Percentiles rank a stretch among this genome's conserved stretches.
phyloP scores from a whole-genome alignment of 2,113 vertebrate genomes.

The Myocastor coypus region DNA sequence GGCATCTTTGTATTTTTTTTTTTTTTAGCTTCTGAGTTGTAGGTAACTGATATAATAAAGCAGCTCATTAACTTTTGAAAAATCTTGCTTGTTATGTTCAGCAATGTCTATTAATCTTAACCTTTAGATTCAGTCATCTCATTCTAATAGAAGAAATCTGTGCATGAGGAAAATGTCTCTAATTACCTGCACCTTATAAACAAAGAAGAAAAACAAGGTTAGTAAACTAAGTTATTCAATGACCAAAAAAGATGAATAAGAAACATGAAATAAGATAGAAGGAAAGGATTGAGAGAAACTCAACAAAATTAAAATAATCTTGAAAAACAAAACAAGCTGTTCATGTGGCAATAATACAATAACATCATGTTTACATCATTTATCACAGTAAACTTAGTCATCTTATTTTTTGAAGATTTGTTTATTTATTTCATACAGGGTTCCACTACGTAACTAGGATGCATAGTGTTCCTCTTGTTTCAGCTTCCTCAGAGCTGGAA shows the following conservation, averaged over 20 bases:
- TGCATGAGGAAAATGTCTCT: background rate
- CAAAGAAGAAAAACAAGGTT: conserved; percentile 5
- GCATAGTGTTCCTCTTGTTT: too few relatives aligned
- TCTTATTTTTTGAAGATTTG: background rate
- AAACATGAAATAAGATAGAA: background rate
- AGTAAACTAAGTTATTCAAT: background rate
- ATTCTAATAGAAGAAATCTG: background rate
- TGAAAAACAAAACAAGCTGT: conserved; percentile 25
- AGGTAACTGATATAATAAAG: background rate
- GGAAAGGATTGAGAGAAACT: background rate
- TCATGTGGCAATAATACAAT: background rate
- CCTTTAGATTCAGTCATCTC: background rate
- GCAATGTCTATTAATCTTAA: conserved; percentile 4
- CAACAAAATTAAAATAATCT: conserved; percentile 29
- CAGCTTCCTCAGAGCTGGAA: too few relatives aligned
- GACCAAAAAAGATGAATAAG: background rate
- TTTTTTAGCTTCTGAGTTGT: background rate
- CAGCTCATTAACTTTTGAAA: conserved; percentile 28
- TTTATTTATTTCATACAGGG: too few relatives aligned
- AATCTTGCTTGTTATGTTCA: background rate
- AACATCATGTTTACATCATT: background rate
- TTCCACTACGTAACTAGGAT: too few relatives aligned
- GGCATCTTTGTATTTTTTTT: background rate
- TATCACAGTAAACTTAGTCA: background rate
- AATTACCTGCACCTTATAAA: background rate